Conservation (phyloP, 1,140 invertebrate genomes). For the Drosophila paulistorum region DNA sequence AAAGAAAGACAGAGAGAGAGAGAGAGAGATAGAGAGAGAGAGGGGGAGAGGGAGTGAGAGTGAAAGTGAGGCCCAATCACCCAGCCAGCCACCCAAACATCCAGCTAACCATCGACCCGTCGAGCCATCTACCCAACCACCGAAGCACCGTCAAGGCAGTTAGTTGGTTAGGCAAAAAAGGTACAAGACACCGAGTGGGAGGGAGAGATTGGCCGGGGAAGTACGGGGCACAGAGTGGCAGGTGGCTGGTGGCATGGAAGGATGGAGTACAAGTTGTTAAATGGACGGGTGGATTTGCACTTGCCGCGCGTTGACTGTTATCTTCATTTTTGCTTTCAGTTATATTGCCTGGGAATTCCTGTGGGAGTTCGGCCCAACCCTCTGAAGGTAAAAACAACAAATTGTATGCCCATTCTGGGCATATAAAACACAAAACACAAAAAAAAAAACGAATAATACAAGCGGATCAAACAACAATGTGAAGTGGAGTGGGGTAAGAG, state of each 20-base stretch:
- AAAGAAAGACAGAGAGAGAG: slow-evolving; percentile 9
- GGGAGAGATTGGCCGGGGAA: background rate
- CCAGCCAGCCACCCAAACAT: too few species aligned
- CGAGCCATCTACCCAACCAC: background rate
- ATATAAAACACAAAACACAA: slow-evolving; percentile 36
- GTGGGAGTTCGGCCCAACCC: slow-evolving; percentile 54
- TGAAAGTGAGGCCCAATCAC: background rate
- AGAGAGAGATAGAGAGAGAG: slow-evolving; percentile 17
- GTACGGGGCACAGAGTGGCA: slow-evolving; percentile 21
- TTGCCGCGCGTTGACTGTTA: slow-evolving; percentile 78
- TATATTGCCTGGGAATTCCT: slow-evolving; percentile 83
- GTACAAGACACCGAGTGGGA: slow-evolving; percentile 7
- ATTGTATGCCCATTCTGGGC: slow-evolving; percentile 49
- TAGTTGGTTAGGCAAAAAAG: slow-evolving; percentile 70
- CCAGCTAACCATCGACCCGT: background rate
- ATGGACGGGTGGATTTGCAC: slow-evolving; percentile 83
- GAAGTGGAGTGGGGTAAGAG: background rate
- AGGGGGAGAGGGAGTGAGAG: too few species aligned
- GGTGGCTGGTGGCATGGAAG: slow-evolving; percentile 26
- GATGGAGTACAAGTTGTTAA: slow-evolving; percentile 72
- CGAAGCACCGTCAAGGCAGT: slow-evolving; percentile 58
- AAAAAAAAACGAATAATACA: slow-evolving; percentile 33
- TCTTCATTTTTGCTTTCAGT: slow-evolving; percentile 83
- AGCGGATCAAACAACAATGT: slow-evolving; percentile 69
- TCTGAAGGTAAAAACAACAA: slow-evolving; percentile 58